Evolutionary conservation across 2,113 vertebrate genomes (phyloP).

Genomic region (Cygnus buccinator): DNA sequence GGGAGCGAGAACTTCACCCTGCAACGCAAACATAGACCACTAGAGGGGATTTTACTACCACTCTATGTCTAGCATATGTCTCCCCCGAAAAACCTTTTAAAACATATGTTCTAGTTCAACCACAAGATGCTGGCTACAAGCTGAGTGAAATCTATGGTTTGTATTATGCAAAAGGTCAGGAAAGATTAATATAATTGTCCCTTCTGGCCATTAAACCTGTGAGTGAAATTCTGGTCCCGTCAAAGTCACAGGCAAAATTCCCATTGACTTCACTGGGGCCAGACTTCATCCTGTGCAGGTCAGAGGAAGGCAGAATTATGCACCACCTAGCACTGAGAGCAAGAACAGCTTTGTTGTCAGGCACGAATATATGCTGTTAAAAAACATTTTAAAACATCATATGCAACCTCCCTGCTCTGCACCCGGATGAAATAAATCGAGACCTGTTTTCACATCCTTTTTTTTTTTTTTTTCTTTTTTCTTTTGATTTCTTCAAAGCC

Average conservation of each 20-base stretch:
- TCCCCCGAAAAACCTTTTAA: neutral
- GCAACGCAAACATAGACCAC: neutral
- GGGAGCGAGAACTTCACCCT: neutral
- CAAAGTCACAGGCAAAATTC: neutral
- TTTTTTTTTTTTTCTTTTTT: neutral
- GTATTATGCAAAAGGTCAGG: neutral
- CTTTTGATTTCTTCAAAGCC: slow-evolving; percentile 33
- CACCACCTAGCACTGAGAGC: neutral
- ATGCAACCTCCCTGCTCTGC: neutral
- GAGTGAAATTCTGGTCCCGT: neutral
- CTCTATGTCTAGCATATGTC: neutral
- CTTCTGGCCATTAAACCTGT: slow-evolving; percentile 31
- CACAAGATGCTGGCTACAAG: slow-evolving; percentile 8
- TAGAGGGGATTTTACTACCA: slow-evolving; percentile 67
- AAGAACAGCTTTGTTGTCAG: neutral
- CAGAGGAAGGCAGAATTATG: neutral
- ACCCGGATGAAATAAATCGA: neutral
- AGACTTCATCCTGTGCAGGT: neutral
- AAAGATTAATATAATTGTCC: slow-evolving; percentile 39
- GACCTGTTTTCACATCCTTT: neutral
- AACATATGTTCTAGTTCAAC: slow-evolving; percentile 11
- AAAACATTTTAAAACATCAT: neutral
- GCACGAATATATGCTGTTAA: neutral
- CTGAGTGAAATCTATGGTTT: slow-evolving; percentile 12
- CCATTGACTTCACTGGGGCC: neutral